Conservation (phyloP, 2,888 invertebrate genomes). For the Acanthopleura granulata region DNA sequence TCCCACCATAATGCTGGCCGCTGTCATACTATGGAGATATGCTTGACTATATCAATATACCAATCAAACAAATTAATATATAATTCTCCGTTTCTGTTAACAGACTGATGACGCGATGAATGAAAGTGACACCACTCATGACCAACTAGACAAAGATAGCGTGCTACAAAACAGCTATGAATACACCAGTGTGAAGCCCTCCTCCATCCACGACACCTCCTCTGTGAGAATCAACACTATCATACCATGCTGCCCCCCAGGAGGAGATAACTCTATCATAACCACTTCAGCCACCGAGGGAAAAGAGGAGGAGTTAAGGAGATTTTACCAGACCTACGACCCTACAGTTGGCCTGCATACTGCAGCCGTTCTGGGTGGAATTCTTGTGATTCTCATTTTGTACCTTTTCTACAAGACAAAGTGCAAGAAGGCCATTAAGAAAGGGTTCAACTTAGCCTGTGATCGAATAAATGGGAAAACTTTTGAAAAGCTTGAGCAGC, state of each 20-base stretch:
- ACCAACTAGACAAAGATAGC: constrained; percentile 10
- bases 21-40: too few species aligned
- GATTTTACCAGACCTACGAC: constrained; percentile 48
- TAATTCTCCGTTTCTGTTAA: constrained; percentile 10
- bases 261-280: constrained; percentile 3
- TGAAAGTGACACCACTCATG: constrained; percentile 32
- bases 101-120: constrained; percentile 55
- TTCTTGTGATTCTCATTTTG: constrained; percentile 45
- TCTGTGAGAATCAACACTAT: not conserved
- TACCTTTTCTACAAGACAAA: constrained; percentile 49
- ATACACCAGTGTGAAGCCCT: not conserved
- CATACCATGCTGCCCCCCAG: not conserved
- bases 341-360: constrained; percentile 53
- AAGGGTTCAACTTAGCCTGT: not conserved
- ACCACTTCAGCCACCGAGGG: constrained; percentile 22
- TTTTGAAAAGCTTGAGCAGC: not conserved
- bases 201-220: not conserved
- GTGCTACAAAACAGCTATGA: not conserved
- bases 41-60: too few species aligned
- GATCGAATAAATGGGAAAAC: not conserved
- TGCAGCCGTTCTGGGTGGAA: constrained; percentile 49
- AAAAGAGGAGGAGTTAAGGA: constrained; percentile 24
- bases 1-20: too few species aligned
- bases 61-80: too few species aligned
- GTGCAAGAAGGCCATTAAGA: constrained; percentile 34